phyloP scores from a whole-genome alignment of 2,113 vertebrate species.

The Cepphus grylle region DNA sequence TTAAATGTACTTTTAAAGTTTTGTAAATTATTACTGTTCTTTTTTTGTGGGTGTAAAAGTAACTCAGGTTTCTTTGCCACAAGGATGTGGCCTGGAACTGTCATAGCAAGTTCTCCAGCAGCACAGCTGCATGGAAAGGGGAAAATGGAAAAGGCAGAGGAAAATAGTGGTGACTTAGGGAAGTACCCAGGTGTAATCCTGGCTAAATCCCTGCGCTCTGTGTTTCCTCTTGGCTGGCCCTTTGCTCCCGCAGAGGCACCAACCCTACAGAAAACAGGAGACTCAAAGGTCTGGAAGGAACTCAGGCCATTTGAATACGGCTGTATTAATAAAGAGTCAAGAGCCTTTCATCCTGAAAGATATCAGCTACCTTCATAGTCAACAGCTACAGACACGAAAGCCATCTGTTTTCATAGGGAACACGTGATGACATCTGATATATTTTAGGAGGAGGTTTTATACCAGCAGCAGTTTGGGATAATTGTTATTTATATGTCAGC shows the following conservation, averaged over 20 bases:
- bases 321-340: neutral
- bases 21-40: neutral
- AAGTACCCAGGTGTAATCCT: neutral
- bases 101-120: neutral
- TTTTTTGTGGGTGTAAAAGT: neutral
- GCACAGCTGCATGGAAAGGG: neutral
- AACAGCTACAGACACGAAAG: neutral
- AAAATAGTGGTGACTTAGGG: neutral
- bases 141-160: neutral
- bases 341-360: neutral
- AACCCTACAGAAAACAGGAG: neutral
- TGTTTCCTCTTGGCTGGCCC: neutral
- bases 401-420: neutral
- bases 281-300: neutral
- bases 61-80: neutral
- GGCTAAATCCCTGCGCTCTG: neutral
- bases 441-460: conserved; percentile 3
- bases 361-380: neutral
- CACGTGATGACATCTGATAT: neutral
- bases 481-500: conserved; percentile 5
- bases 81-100: neutral
- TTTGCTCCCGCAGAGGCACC: neutral
- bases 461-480: neutral
- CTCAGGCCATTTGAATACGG: neutral
- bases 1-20: neutral